These are phyloP conservation scores for Phodopus roborovskii DNA, from an alignment of 2,113 vertebrate species.

Conservation along the genomic window DNA sequence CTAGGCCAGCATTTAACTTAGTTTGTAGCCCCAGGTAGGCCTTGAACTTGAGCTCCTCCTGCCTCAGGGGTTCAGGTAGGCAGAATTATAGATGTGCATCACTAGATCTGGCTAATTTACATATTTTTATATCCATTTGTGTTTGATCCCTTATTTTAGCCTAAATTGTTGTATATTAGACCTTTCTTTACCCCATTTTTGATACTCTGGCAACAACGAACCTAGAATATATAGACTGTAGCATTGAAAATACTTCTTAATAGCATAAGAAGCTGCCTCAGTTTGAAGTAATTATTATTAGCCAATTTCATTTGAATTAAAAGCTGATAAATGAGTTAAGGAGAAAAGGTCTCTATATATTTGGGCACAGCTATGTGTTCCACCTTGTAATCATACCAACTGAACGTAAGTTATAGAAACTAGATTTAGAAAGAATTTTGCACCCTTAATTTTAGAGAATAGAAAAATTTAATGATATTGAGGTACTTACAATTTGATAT, in stretches of 20 bases:
- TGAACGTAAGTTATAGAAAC: conserved; percentile 29
- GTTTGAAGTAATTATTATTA: conserved; percentile 36
- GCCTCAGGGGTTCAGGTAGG: neutral
- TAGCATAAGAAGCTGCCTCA: neutral
- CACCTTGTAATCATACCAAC: neutral
- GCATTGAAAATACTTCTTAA: neutral
- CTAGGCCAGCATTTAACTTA: neutral
- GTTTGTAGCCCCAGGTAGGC: neutral
- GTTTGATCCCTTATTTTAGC: neutral
- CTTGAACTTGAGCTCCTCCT: neutral
- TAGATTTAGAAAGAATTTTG: conserved; percentile 1
- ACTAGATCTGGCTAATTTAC: neutral
- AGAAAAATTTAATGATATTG: conserved; percentile 26
- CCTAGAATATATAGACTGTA: neutral
- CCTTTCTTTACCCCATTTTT: neutral
- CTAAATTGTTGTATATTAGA: neutral
- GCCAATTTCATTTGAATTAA: conserved; percentile 52
- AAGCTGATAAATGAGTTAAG: conserved; percentile 37
- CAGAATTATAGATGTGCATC: neutral
- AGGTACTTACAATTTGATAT: conserved; percentile 10
- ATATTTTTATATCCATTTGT: conserved; percentile 21
- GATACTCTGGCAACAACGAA: conserved; percentile 3
- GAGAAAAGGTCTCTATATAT: neutral
- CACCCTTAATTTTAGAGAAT: conserved; percentile 7
- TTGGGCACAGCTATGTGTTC: neutral